phyloP scores from a whole-genome alignment of 1,140 invertebrate genomes.

The Cyclina sinensis region DNA sequence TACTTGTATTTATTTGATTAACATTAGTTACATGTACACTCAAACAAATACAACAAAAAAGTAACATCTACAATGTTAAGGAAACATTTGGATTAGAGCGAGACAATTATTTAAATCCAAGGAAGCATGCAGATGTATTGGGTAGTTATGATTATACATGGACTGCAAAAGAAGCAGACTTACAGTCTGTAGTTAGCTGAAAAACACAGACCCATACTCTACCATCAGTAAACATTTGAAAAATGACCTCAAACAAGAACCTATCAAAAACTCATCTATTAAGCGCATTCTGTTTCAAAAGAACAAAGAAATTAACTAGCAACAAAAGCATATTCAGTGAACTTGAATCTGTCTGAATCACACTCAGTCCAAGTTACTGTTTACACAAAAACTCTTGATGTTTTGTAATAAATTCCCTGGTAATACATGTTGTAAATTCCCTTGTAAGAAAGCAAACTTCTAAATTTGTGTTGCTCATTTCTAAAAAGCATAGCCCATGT shows the following conservation, averaged over 20 bases:
- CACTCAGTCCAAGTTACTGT: too few relatives aligned
- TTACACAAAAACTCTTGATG: too few relatives aligned
- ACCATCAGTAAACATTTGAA: background rate
- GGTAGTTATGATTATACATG: background rate
- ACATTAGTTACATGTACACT: background rate
- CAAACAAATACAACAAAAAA: background rate
- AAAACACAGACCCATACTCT: slow-evolving; percentile 63
- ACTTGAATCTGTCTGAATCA: too few relatives aligned
- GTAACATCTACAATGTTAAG: slow-evolving; percentile 16
- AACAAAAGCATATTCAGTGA: too few relatives aligned
- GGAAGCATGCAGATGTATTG: slow-evolving; percentile 3
- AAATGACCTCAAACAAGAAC: background rate
- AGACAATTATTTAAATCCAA: slow-evolving; percentile 18
- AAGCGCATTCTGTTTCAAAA: too few relatives aligned
- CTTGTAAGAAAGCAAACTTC: too few relatives aligned
- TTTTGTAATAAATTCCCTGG: too few relatives aligned
- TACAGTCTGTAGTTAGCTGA: slow-evolving; percentile 69
- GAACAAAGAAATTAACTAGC: too few relatives aligned
- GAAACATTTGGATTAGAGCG: background rate
- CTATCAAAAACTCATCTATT: too few relatives aligned
- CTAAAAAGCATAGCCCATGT: background rate
- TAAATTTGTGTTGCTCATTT: too few relatives aligned
- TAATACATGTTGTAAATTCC: too few relatives aligned
- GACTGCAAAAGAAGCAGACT: slow-evolving; percentile 52
- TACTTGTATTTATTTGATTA: too few relatives aligned